phyloP scores from a whole-genome alignment of 2,888 invertebrate genomes.

The Cactoblastis cactorum region DNA sequence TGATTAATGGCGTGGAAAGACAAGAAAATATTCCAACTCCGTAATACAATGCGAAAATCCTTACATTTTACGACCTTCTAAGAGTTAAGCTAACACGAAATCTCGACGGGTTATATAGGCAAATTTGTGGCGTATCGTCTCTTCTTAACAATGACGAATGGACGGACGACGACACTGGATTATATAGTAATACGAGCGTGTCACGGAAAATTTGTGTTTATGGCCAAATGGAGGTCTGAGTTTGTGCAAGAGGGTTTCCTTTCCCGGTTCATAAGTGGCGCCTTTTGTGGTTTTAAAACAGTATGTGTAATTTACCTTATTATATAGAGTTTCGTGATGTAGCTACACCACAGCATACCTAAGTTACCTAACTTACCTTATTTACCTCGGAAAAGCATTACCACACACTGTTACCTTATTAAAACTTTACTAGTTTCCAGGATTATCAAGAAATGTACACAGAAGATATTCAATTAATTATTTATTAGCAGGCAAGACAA shows the following conservation, averaged over 20 bases:
- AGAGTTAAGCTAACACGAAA: slow-evolving; percentile 1
- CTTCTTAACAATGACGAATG: slow-evolving; percentile 14
- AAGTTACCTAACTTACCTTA: too few species aligned
- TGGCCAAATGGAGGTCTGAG: not conserved
- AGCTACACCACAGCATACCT: too few species aligned
- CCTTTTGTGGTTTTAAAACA: not conserved
- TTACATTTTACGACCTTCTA: not conserved
- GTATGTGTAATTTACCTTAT: too few species aligned
- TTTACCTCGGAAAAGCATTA: too few species aligned
- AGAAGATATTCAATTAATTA: too few species aligned
- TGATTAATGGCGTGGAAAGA: too few species aligned
- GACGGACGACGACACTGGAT: slow-evolving; percentile 12
- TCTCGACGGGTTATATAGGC: slow-evolving; percentile 14
- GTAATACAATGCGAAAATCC: not conserved
- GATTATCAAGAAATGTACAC: too few species aligned
- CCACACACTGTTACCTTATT: too few species aligned
- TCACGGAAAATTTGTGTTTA: slow-evolving; percentile 4
- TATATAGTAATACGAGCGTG: slow-evolving; percentile 5
- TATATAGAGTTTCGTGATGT: too few species aligned
- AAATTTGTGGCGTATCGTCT: slow-evolving; percentile 9
- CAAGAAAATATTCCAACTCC: too few species aligned
- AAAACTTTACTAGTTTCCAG: too few species aligned
- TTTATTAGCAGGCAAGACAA: too few species aligned
- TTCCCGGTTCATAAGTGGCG: not conserved
- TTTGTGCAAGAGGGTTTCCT: not conserved